Conservation (phyloP, 2,888 invertebrate genomes). For the Helobdella robusta region DNA sequence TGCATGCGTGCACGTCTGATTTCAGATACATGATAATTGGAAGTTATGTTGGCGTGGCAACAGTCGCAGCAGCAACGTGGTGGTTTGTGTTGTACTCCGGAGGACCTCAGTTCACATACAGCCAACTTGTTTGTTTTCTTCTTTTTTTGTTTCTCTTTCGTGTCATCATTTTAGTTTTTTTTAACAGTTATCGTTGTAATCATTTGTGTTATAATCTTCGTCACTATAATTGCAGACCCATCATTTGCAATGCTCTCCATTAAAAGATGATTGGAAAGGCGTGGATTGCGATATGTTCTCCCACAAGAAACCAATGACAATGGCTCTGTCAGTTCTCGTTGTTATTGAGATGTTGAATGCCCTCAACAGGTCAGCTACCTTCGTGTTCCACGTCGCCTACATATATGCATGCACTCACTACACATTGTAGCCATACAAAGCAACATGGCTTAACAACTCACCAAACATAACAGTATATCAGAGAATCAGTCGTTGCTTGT, state of each 20-base stretch:
- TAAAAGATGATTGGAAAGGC: constrained; percentile 89
- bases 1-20: too few species aligned
- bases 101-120: constrained; percentile 89
- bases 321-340: constrained; percentile 98
- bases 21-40: constrained; percentile 33
- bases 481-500: constrained; percentile 96
- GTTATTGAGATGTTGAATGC: constrained; percentile 99
- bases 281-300: constrained; percentile 93
- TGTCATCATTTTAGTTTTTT: background rate
- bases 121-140: constrained; percentile 59
- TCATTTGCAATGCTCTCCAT: constrained; percentile 83
- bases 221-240: constrained; percentile 64
- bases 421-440: too few species aligned
- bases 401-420: too few species aligned
- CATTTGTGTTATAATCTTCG: too few species aligned
- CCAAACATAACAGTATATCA: constrained; percentile 72
- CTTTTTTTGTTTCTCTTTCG: background rate
- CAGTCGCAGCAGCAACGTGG: constrained; percentile 97
- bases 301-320: constrained; percentile 99
- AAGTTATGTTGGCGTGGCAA: constrained; percentile 91
- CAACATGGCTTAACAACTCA: too few species aligned
- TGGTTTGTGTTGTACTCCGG: constrained; percentile 93
- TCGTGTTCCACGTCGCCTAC: too few species aligned
- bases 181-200: too few species aligned
- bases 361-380: constrained; percentile 84